A percentile compares a stretch with the other conserved stretches of the same genome.
phyloP scores from a whole-genome alignment of 2,113 vertebrate species.

The Strigops habroptila region DNA sequence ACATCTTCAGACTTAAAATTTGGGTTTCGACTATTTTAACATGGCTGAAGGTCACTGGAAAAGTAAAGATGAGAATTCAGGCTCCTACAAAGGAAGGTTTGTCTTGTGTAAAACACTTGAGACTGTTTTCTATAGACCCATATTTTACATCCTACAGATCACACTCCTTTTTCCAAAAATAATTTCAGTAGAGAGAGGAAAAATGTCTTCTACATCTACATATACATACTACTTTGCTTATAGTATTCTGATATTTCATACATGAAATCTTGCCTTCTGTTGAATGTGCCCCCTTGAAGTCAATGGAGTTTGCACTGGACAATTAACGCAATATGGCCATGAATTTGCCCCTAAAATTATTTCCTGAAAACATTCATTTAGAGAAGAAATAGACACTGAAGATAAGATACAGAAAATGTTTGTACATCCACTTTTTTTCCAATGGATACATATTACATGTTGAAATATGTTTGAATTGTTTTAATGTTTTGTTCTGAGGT shows the following conservation, averaged over 20 bases:
- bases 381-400: neutral
- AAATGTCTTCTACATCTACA: neutral
- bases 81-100: neutral
- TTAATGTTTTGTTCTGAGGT: conserved; percentile 7
- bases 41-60: neutral
- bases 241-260: neutral
- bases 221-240: neutral
- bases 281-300: neutral
- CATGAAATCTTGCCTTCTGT: neutral
- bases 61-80: neutral
- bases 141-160: neutral
- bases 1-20: neutral
- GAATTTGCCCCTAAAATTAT: neutral
- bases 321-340: neutral
- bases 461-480: conserved; percentile 24
- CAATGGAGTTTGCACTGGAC: neutral
- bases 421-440: neutral
- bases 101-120: neutral
- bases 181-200: neutral
- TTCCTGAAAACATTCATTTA: neutral
- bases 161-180: neutral
- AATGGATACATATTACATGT: neutral
- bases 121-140: neutral
- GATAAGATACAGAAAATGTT: neutral
- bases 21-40: neutral